Conservation (phyloP, 2,888 invertebrate species). For the Tetropium fuscum region DNA sequence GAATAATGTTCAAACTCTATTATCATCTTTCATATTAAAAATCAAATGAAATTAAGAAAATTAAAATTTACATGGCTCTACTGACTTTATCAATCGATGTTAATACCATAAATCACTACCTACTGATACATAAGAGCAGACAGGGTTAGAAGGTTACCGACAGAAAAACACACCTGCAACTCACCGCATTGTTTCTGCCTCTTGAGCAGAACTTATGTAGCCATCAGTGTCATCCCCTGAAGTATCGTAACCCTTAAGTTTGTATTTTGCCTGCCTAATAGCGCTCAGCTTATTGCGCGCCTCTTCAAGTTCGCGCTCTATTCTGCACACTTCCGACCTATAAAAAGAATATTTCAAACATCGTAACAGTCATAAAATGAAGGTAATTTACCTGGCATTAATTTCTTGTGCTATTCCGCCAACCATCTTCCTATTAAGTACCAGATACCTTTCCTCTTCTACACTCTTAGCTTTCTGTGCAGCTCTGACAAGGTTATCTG, state of each 20-base stretch:
- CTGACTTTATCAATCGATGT: slow-evolving; percentile 4
- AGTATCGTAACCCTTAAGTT: slow-evolving; percentile 75
- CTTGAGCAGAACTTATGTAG: slow-evolving; percentile 64
- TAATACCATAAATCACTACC: slow-evolving; percentile 6
- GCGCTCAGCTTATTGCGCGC: slow-evolving; percentile 91
- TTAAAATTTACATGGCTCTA: too few species aligned
- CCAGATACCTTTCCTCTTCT: slow-evolving; percentile 91
- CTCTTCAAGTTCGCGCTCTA: slow-evolving; percentile 93
- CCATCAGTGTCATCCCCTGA: slow-evolving; percentile 77
- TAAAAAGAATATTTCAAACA: too few species aligned
- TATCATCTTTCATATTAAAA: too few species aligned
- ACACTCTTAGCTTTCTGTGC: slow-evolving; percentile 93
- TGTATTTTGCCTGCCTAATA: slow-evolving; percentile 94
- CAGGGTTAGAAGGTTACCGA: slow-evolving; percentile 26
- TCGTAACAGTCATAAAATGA: background rate
- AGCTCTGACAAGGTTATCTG: slow-evolving; percentile 95
- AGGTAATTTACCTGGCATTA: slow-evolving; percentile 75
- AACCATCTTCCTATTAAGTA: slow-evolving; percentile 93
- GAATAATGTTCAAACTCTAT: too few species aligned
- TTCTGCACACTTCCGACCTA: slow-evolving; percentile 89
- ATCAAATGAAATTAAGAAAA: too few species aligned
- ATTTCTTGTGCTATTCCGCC: slow-evolving; percentile 98
- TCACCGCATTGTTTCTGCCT: slow-evolving; percentile 64
- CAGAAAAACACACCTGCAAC: slow-evolving; percentile 61
- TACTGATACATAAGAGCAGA: slow-evolving; percentile 8